phyloP scores from a whole-genome alignment of 2,113 vertebrate species.

The Boleophthalmus pectinirostris region DNA sequence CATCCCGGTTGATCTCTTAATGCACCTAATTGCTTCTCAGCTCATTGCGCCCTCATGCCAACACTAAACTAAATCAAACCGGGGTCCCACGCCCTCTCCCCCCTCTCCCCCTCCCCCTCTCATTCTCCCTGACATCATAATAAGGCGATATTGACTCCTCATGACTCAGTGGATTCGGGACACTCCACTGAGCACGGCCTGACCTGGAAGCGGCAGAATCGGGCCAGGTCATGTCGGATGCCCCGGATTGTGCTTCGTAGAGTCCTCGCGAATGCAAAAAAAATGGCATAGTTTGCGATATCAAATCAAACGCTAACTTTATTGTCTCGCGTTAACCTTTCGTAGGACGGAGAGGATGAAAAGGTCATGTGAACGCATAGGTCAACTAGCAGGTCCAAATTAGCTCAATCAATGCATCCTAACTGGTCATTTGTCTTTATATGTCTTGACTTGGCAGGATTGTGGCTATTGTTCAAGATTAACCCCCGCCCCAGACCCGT shows the following conservation, averaged over 20 bases:
- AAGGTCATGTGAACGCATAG: neutral
- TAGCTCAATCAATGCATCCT: neutral
- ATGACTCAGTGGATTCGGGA: conserved; percentile 51
- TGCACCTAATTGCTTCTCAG: conserved; percentile 68
- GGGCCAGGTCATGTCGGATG: conserved; percentile 12
- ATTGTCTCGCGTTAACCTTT: neutral
- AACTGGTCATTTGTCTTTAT: neutral
- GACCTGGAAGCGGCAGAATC: conserved; percentile 14
- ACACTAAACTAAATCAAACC: conserved; percentile 61
- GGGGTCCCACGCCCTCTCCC: conserved; percentile 32
- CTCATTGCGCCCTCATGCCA: conserved; percentile 58
- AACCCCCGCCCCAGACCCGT: neutral
- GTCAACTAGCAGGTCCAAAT: neutral
- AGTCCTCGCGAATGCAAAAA: neutral
- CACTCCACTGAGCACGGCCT: conserved; percentile 38
- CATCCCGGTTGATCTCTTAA: conserved; percentile 66
- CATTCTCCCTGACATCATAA: conserved; percentile 53
- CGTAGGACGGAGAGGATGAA: neutral
- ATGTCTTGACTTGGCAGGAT: neutral
- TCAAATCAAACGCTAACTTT: neutral
- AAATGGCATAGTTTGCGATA: neutral
- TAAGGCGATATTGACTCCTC: conserved; percentile 56
- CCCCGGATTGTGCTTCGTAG: conserved; percentile 6
- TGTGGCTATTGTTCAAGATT: neutral
- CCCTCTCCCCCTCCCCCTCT: neutral